Percentiles rank a stretch among this genome's conserved stretches.
These are phyloP conservation scores for Hippoglossus hippoglossus DNA, from an alignment of 2,797 vertebrate species.

Conservation along the genomic window DNA sequence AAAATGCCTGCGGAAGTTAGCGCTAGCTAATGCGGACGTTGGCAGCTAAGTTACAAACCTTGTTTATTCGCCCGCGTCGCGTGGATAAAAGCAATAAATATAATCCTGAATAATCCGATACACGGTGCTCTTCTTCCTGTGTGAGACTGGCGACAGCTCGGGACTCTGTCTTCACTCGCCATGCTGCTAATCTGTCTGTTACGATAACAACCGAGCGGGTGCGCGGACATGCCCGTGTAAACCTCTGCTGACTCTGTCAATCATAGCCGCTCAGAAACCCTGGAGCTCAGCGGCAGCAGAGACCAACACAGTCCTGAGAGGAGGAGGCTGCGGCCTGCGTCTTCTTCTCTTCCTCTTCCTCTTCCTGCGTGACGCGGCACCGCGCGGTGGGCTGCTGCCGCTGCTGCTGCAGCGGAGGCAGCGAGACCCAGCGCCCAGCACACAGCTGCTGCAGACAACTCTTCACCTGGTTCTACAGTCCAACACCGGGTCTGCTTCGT, in stretches of 20 bases:
- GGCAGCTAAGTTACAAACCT: constrained; percentile 78
- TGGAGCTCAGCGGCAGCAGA: constrained; percentile 41
- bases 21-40: constrained; percentile 49
- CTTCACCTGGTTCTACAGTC: too few species aligned
- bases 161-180: constrained; percentile 74
- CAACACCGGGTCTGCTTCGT: too few species aligned
- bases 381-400: not conserved
- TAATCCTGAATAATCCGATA: constrained; percentile 79
- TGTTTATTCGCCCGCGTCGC: constrained; percentile 84
- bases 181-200: constrained; percentile 77
- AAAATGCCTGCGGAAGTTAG: constrained; percentile 71
- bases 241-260: constrained; percentile 79
- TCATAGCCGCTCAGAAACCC: constrained; percentile 62
- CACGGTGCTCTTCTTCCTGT: constrained; percentile 68
- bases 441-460: too few species aligned
- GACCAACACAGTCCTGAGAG: constrained; percentile 29
- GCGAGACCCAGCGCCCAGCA: not conserved
- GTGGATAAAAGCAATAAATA: constrained; percentile 89
- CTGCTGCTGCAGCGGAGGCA: constrained; percentile 41
- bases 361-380: too few species aligned
- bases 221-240: constrained; percentile 73
- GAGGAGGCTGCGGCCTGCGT: constrained; percentile 50
- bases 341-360: constrained; percentile 8
- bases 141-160: constrained; percentile 59
- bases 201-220: constrained; percentile 56